These are phyloP conservation scores for Meganola albula DNA, from an alignment of 2,888 invertebrate species.

Conservation along the genomic window DNA sequence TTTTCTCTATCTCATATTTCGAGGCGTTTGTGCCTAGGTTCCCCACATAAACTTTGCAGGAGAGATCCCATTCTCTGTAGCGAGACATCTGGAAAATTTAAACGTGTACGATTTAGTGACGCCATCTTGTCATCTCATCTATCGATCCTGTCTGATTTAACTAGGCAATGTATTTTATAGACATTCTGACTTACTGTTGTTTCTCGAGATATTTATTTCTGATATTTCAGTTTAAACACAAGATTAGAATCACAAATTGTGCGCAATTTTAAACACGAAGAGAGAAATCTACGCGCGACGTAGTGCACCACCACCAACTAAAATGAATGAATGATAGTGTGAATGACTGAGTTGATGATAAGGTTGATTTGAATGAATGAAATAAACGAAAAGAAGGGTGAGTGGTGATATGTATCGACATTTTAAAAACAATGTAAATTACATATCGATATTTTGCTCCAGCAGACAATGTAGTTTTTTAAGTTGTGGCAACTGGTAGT, in stretches of 20 bases:
- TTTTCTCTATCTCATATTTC: constrained; percentile 91
- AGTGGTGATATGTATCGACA: neutral
- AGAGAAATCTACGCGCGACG: too few species aligned
- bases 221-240: too few species aligned
- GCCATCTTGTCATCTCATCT: constrained; percentile 51
- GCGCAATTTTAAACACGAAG: neutral
- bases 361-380: neutral
- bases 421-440: too few species aligned
- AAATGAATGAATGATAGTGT: constrained; percentile 5
- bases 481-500: too few species aligned
- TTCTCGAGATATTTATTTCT: too few species aligned
- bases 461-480: too few species aligned
- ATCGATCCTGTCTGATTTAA: too few species aligned
- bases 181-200: too few species aligned
- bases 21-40: constrained; percentile 94
- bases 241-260: too few species aligned
- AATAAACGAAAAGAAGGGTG: neutral
- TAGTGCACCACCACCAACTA: too few species aligned
- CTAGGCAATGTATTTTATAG: too few species aligned
- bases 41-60: constrained; percentile 95
- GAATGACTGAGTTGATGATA: constrained; percentile 7
- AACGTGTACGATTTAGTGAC: constrained; percentile 28
- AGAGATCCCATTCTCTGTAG: constrained; percentile 87
- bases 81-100: constrained; percentile 80
- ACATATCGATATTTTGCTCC: too few species aligned